phyloP scores from a whole-genome alignment of 1,140 invertebrate species.

The Odontomachus brunneus region DNA sequence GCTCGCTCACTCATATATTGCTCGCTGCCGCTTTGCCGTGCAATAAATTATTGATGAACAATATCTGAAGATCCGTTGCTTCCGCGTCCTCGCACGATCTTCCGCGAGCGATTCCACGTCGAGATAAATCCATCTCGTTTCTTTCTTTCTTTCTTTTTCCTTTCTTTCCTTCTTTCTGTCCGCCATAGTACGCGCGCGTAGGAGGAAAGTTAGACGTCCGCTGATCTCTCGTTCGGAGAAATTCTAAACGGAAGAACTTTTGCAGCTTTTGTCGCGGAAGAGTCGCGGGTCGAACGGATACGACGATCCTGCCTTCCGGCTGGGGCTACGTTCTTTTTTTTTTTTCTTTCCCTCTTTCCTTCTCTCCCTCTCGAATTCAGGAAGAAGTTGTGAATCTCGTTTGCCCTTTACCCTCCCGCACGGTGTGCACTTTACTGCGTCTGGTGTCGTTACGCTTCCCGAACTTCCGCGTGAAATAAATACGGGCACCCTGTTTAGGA shows the following conservation, averaged over 20 bases:
- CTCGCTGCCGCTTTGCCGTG: neutral
- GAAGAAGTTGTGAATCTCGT: conserved; percentile 32
- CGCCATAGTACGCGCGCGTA: conserved; percentile 14
- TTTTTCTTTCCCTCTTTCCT: neutral
- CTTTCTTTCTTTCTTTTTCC: no score
- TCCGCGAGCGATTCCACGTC: conserved; percentile 19
- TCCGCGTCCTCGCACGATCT: conserved; percentile 25
- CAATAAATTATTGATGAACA: conserved; percentile 57
- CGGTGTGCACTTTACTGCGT: neutral
- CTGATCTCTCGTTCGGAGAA: conserved; percentile 29
- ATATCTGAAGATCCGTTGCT: conserved; percentile 46
- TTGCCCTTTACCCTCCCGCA: conserved; percentile 11
- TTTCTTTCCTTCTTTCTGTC: neutral
- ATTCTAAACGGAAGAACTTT: conserved; percentile 57
- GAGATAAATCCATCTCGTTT: conserved; percentile 44
- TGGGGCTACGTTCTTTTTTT: neutral
- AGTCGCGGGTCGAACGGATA: conserved; percentile 3
- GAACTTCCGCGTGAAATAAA: conserved; percentile 41
- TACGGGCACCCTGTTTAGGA: neutral
- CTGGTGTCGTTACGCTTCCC: conserved; percentile 2
- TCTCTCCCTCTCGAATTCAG: neutral
- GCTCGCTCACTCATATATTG: neutral
- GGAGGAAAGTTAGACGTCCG: conserved; percentile 48
- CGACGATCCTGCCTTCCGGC: conserved; percentile 9
- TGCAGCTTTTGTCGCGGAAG: conserved; percentile 25